Conservation (phyloP, 2,888 invertebrate genomes). For the Drosophila putrida region DNA sequence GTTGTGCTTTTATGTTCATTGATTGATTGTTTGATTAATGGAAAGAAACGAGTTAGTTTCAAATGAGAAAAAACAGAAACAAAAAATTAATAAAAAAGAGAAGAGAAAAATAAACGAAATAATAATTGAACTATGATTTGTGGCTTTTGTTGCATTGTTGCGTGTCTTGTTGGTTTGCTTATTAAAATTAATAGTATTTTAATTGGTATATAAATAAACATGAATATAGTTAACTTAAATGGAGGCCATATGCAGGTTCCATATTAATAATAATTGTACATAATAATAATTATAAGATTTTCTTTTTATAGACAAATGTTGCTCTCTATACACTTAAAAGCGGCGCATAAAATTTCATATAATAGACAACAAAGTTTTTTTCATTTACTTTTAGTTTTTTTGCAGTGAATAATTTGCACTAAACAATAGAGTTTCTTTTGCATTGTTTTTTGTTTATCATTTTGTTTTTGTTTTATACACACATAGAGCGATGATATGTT, state of each 20-base stretch:
- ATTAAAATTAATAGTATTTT: conserved; percentile 50
- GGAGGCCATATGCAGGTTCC: conserved; percentile 16
- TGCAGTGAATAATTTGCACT: conserved; percentile 56
- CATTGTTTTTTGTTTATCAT: conserved; percentile 35
- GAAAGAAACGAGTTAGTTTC: conserved; percentile 8
- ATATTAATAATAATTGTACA: conserved; percentile 20
- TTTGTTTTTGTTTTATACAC: conserved; percentile 34
- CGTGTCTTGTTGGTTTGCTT: conserved; percentile 65
- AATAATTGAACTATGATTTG: conserved; percentile 70
- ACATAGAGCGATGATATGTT: conserved; percentile 61
- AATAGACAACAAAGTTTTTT: conserved; percentile 70
- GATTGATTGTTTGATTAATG: conserved; percentile 37
- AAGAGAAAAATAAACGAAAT: conserved; percentile 6
- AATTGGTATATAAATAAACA: conserved; percentile 53
- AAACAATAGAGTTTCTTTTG: conserved; percentile 51
- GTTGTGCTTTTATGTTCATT: conserved; percentile 57
- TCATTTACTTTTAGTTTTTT: conserved; percentile 35
- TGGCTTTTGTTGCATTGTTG: conserved; percentile 69
- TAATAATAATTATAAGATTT: conserved; percentile 32
- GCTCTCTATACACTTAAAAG: conserved; percentile 61
- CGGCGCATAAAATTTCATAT: conserved; percentile 67
- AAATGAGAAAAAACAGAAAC: conserved; percentile 26
- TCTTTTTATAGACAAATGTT: conserved; percentile 41
- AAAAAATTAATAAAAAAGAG: too few relatives aligned
- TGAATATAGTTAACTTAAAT: conserved; percentile 51